Evolutionary conservation across 2,797 vertebrate species (phyloP).

Genomic region (Eulemur rubriventer): DNA sequence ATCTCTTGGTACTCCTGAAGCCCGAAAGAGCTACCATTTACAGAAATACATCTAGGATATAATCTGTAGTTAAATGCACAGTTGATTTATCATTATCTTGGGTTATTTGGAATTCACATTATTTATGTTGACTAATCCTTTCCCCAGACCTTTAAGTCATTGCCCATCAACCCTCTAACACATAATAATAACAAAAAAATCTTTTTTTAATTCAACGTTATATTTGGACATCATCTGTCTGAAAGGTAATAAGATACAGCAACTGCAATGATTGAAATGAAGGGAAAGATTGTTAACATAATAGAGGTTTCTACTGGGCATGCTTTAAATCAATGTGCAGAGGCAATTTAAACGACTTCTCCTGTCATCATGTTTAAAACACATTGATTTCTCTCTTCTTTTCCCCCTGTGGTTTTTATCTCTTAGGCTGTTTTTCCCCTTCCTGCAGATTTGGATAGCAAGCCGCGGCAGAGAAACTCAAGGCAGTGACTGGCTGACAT

Average conservation of each 20-base stretch:
- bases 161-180: conserved; percentile 74
- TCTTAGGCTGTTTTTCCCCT: conserved; percentile 58
- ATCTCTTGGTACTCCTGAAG: neutral
- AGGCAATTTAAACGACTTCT: conserved; percentile 84
- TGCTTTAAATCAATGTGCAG: conserved; percentile 86
- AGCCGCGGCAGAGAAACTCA: conserved; percentile 66
- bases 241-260: conserved; percentile 83
- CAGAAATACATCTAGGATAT: conserved; percentile 27
- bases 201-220: conserved; percentile 45
- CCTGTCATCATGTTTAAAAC: conserved; percentile 82
- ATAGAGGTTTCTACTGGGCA: conserved; percentile 83
- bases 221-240: conserved; percentile 81
- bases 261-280: conserved; percentile 82
- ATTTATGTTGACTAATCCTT: conserved; percentile 72
- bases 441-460: conserved; percentile 29
- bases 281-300: conserved; percentile 84
- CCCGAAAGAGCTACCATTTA: conserved; percentile 22
- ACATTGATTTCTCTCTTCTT: conserved; percentile 81
- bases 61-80: conserved; percentile 45
- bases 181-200: conserved; percentile 81
- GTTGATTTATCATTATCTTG: conserved; percentile 62
- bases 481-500: conserved; percentile 70
- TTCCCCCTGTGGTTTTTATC: conserved; percentile 71
- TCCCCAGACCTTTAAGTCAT: conserved; percentile 73
- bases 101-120: conserved; percentile 73